These are phyloP conservation scores for Leptoclinus maculatus DNA, from an alignment of 2,797 vertebrate species.

Conservation along the genomic window DNA sequence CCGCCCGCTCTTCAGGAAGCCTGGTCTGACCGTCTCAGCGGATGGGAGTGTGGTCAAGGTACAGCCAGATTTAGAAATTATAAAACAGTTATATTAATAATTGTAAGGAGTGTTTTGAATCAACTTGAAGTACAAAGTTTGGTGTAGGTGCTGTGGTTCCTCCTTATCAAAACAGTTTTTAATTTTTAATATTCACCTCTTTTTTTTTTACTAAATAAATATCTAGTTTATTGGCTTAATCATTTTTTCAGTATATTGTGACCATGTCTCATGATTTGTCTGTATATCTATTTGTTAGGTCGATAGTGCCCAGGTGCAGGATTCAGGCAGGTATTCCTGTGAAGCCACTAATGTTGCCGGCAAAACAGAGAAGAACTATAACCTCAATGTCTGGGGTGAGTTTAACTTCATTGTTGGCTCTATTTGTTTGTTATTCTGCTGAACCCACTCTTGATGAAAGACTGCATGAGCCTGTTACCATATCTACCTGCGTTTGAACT, in stretches of 20 bases:
- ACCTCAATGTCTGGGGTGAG: constrained; percentile 97
- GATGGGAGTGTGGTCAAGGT: constrained; percentile 88
- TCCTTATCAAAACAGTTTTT: neutral
- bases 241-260: neutral
- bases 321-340: constrained; percentile 95
- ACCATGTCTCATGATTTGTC: neutral
- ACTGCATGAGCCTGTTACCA: neutral
- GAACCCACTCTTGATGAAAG: neutral
- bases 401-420: neutral
- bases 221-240: neutral
- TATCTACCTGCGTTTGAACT: neutral
- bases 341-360: constrained; percentile 95
- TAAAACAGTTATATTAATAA: neutral
- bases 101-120: neutral
- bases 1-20: constrained; percentile 87
- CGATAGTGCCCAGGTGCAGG: constrained; percentile 89
- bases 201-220: neutral
- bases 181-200: neutral
- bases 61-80: neutral
- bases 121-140: neutral
- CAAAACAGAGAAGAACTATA: constrained; percentile 96
- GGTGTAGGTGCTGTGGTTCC: neutral
- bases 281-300: constrained; percentile 80
- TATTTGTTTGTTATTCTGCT: neutral
- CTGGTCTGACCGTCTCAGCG: constrained; percentile 86